Evolutionary conservation across 2,113 vertebrate species (phyloP), one percentile per base, ranked within the genome.

Genomic region (Catagonus wagneri): DNA sequence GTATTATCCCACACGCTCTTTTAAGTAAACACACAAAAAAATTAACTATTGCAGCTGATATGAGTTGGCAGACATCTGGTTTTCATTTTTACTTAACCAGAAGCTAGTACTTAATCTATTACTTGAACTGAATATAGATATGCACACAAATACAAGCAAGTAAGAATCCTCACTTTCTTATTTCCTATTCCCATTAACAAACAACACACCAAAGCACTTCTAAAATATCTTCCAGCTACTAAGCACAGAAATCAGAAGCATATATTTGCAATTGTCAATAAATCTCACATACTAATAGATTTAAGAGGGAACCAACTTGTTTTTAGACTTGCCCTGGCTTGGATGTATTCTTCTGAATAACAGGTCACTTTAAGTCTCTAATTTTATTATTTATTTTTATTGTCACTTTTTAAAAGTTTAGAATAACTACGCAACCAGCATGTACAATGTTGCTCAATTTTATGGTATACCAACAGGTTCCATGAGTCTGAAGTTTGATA

Each of bases 401-500:
- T 74, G 50, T 60, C 44, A 50, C 17, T 44, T 90, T 60, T 60
- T 87, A 27, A 39, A 95, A 94, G 50, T 32, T 84, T 74, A 87
- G 75, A 60, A 74, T 81, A 54, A 75, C 15, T 52, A 84, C 65
- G 95, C 23, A 96, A 68, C n/a, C 61, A 76, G 60, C 36, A 58
- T 36, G 39, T 25, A 87, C 54, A 69, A 61, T 19, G 56, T 85
- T 93, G 86, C 63, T 97, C 83, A 89, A 91, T 89, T 96, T 86
- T 85, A 94, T 32, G 74, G 89, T 76, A 90, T 19, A 52, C 72
- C 61, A 94, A 92, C 58, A 97, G 52, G 87, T 89, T 91, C 78
- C 66, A 54, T 27, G 54, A 72, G 29, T 89, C 27, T 83, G 72
- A 86, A 96, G 50, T 78, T 95, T 63, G 87, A 39, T 72, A 89